Conservation (phyloP, 2,888 invertebrate genomes). For the Drosophila nr. medialis region DNA sequence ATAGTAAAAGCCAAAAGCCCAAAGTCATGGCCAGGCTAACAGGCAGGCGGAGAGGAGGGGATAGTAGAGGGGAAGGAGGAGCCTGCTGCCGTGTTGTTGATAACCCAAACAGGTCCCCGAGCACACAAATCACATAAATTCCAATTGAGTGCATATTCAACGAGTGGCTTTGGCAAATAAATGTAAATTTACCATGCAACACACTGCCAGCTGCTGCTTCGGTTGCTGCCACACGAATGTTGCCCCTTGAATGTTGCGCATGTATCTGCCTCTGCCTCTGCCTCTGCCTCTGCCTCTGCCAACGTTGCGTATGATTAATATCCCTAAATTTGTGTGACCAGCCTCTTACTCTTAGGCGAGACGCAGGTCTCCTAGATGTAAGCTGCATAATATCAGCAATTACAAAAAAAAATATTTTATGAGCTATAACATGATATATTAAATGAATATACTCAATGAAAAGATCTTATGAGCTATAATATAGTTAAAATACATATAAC, state of each 20-base stretch:
- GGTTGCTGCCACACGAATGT: not conserved
- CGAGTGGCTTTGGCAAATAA: slow-evolving; percentile 62
- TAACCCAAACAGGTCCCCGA: slow-evolving; percentile 77
- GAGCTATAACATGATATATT: not conserved
- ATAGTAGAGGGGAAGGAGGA: not conserved
- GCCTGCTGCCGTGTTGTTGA: slow-evolving; percentile 79
- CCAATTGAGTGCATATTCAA: slow-evolving; percentile 79
- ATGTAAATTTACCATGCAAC: slow-evolving; percentile 72
- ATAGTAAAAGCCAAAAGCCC: slow-evolving; percentile 60
- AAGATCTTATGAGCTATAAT: not conserved
- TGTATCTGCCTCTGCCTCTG: not conserved
- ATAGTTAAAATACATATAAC: no score
- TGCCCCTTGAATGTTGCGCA: not conserved
- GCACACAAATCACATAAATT: slow-evolving; percentile 81
- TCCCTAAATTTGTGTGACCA: slow-evolving; percentile 48
- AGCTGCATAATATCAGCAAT: slow-evolving; percentile 6
- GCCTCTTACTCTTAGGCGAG: slow-evolving; percentile 13
- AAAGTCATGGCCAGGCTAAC: slow-evolving; percentile 63
- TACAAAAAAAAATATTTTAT: not conserved
- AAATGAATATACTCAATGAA: not conserved
- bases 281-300: slow-evolving; percentile 10
- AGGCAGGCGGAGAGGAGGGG: not conserved
- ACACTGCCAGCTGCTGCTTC: slow-evolving; percentile 4
- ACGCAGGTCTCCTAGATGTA: slow-evolving; percentile 27
- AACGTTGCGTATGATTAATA: slow-evolving; percentile 76